Evolutionary conservation across 2,888 invertebrate species (phyloP).

Genomic region (Cacoxenus indagator): DNA sequence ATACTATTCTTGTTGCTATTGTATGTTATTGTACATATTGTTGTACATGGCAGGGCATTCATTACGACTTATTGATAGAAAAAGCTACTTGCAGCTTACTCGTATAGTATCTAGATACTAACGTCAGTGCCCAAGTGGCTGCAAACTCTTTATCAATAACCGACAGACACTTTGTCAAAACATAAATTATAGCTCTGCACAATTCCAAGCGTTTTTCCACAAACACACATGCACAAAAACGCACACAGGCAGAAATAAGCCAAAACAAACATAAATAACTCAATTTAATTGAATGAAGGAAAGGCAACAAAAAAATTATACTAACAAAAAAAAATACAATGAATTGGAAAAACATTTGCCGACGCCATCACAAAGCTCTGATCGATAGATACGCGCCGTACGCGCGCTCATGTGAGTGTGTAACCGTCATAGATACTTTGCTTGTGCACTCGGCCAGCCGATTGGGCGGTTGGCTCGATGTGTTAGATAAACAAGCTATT

Average conservation of each 20-base stretch:
- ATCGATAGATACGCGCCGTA: background rate
- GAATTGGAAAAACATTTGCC: slow-evolving; percentile 8
- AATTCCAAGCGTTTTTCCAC: background rate
- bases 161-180: slow-evolving; percentile 13
- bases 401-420: background rate
- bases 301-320: background rate
- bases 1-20: slow-evolving; percentile 1
- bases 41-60: slow-evolving; percentile 6
- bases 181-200: slow-evolving; percentile 1
- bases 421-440: background rate
- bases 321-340: background rate
- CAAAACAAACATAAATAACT: slow-evolving; percentile 46
- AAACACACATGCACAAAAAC: background rate
- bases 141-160: slow-evolving; percentile 9
- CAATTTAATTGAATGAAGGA: slow-evolving; percentile 47
- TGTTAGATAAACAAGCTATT: slow-evolving; percentile 6
- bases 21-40: background rate
- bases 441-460: background rate
- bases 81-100: background rate
- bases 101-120: background rate
- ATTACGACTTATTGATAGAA: slow-evolving; percentile 4
- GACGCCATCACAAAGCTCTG: background rate
- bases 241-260: background rate
- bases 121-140: background rate
- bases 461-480: too few species aligned